A percentile compares a stretch with the other conserved stretches of the same genome.
These are phyloP conservation scores for Rhaphigaster nebulosa DNA, from an alignment of 2,888 invertebrate genomes.

Conservation along the genomic window DNA sequence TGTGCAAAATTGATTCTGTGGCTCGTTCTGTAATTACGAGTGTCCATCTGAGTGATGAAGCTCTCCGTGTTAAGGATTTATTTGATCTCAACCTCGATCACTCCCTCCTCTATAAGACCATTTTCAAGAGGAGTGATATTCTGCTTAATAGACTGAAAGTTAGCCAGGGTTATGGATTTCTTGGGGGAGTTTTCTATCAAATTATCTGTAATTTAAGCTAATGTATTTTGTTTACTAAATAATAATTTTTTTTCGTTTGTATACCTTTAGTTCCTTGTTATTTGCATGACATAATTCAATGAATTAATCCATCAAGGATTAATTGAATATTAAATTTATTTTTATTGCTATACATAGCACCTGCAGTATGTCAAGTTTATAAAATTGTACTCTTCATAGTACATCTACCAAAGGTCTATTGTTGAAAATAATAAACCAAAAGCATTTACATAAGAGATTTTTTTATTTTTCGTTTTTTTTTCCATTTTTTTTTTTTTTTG, in stretches of 20 bases:
- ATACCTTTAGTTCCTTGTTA: not conserved
- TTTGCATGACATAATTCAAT: not conserved
- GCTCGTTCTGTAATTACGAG: slow-evolving; percentile 96
- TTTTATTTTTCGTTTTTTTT: too few relatives aligned
- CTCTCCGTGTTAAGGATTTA: slow-evolving; percentile 69
- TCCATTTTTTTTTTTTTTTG: too few relatives aligned
- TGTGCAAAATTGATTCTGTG: slow-evolving; percentile 98
- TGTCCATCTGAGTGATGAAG: slow-evolving; percentile 90
- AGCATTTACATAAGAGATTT: too few relatives aligned
- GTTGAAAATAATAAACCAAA: too few relatives aligned
- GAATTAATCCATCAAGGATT: not conserved
- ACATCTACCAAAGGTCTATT: too few relatives aligned
- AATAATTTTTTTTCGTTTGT: slow-evolving; percentile 13
- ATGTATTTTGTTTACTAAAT: slow-evolving; percentile 38
- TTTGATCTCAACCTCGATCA: slow-evolving; percentile 71
- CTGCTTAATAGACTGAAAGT: slow-evolving; percentile 95
- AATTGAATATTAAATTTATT: not conserved
- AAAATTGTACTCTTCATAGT: not conserved
- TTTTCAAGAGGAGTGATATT: slow-evolving; percentile 98
- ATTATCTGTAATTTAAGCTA: not conserved
- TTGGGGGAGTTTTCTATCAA: slow-evolving; percentile 70
- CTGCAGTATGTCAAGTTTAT: not conserved
- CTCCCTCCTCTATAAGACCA: slow-evolving; percentile 89
- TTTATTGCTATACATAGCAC: not conserved
- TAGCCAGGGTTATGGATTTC: slow-evolving; percentile 99